Base-by-base conservation (phyloP, 2,797 vertebrate genomes). In the Tympanoctomys barrerae region DNA sequence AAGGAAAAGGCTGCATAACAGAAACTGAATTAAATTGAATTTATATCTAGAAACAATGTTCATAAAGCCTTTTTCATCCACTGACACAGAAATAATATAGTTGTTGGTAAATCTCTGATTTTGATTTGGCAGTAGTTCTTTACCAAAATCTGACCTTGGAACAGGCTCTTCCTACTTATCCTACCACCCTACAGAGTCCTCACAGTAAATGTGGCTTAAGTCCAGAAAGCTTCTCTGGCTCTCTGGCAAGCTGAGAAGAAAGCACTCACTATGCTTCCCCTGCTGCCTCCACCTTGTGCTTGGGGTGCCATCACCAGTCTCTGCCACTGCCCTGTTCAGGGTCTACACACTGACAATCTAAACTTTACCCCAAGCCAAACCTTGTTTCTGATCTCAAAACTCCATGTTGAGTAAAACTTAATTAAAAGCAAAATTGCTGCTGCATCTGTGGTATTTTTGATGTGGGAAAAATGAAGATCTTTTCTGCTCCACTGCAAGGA, bases 361-460 rank as follows among this genome's bases (percentile, higher is more conserved):
- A 92, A 87, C 90, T 59, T 18, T 24, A 59, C 14, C 36, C 26
- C 57, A 49, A 59, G 79, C 26, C 10, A 21, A 5, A 62, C 39
- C 2, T 39, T 33, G 83, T 71, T 87, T 64, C 54, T 78, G 36
- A 92, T 14, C 57, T 68, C 57, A 82, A 93, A 22, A 75, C 7
- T 31, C 64, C 62, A 49, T 22, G 22, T 31, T 49, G 3, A 89
- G 71, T 36, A 89, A 54, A 82, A 36, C 8, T 82, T 49, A 66
- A 9, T n/a, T 49, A 57, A 85, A 64, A 84, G 78, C 61, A 90
- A 85, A 92, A 90, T 4, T 12, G 1, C 70, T 93, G n/a, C 62
- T 86, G n/a, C 12, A n/a, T 89, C 46, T 78, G 66, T 36, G 19
- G 62, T 85, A 71, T 82, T 95, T 84, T 42, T 85, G 87, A 81